Evolutionary conservation across 2,113 vertebrate genomes (phyloP).

Genomic region (Bubo bubo): DNA sequence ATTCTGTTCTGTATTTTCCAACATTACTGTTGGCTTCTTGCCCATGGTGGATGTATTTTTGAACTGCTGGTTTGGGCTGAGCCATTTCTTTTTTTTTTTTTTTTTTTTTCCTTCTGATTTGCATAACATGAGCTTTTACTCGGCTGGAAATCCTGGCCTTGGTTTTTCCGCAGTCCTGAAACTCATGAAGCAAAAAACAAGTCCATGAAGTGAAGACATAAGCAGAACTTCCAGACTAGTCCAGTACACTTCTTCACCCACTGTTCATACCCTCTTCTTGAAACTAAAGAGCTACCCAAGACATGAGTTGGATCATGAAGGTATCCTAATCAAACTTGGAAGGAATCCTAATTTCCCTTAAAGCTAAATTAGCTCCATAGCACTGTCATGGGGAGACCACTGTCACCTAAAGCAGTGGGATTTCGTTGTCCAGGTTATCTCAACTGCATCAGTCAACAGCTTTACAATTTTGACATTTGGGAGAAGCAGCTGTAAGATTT

Average conservation of each 20-base stretch:
- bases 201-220: background rate
- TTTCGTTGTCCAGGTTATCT: background rate
- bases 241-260: background rate
- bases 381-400: background rate
- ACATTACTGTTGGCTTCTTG: background rate
- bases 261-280: background rate
- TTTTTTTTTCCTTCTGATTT: background rate
- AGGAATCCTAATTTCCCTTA: background rate
- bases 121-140: background rate
- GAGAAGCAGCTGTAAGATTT: slow-evolving; percentile 32
- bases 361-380: background rate
- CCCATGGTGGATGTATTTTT: background rate
- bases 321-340: background rate
- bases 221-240: background rate
- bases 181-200: background rate
- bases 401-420: background rate
- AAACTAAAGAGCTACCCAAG: background rate
- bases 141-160: background rate
- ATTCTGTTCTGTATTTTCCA: background rate
- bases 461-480: slow-evolving; percentile 30
- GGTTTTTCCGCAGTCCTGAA: background rate
- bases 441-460: slow-evolving; percentile 22
- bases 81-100: background rate
- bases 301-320: background rate
- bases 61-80: background rate